Base-by-base conservation (phyloP, 2,797 vertebrate genomes). In the Ctenosaura bakeri region DNA sequence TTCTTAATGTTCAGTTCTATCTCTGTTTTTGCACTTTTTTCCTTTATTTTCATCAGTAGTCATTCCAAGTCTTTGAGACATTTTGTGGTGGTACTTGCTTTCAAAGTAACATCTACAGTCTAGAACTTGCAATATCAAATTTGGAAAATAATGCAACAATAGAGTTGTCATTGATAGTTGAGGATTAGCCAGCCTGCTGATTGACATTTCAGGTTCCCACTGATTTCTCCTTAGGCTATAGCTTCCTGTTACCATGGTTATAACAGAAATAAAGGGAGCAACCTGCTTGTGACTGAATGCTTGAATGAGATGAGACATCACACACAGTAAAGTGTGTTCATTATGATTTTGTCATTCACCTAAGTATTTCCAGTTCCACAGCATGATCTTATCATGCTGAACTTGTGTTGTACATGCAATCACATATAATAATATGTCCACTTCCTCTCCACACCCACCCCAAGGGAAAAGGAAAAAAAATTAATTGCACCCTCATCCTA, bases 381-480 rank as follows among this genome's bases (percentile, higher is more conserved):
- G 12, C n/a, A 83, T 81, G 38, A 83, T 71, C n/a, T 66, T 88
- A 66, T 20, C 80, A 35, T 1, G 0, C 59, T 85, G 69, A 81
- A 90, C 35, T 89, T 46, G 90, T 85, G 85, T 46, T 89, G 62
- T 54, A 54, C 73, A 24, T 88, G 35, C 91, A 90, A 56, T 54
- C 29, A 18, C 18, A 6, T 77, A 76, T 91, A 86, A 85, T 83
- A 66, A 84, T 13, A 54, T 42, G 46, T 76, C 26, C 77, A 87
- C 89, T 89, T 46, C 85, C 77, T 85, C 56, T 92, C 90, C 91
- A 91, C 84, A 89, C 90, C 82, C 86, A 69, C 50, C 26, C 56
- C 62, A 71, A 12, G 76, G 78, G 35, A 85, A 91, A 84, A 73
- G 35, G 14, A 83, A 83, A 13, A 86, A 77, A 88, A 52, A 54